Evolutionary conservation across 2,888 invertebrate genomes (phyloP).

Genomic region (Amorpha juglandis): DNA sequence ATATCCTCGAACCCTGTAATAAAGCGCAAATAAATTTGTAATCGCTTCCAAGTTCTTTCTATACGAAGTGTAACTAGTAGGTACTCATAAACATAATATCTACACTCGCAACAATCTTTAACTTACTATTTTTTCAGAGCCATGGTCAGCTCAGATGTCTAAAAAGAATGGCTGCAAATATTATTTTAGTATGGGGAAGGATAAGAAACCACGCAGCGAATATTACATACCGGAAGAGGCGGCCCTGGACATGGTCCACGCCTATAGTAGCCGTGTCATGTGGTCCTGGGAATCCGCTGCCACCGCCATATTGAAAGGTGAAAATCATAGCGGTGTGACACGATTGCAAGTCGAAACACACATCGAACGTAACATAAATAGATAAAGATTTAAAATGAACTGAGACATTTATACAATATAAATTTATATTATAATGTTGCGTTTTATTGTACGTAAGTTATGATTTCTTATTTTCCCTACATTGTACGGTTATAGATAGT

Average conservation of each 20-base stretch:
- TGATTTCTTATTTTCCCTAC: too few relatives aligned
- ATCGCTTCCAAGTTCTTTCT: too few relatives aligned
- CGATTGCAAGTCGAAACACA: conserved; percentile 63
- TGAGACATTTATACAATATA: background rate
- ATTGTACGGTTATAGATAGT: too few relatives aligned
- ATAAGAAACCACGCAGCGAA: conserved; percentile 62
- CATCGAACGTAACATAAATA: conserved; percentile 45
- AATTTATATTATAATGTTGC: background rate
- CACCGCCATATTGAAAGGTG: conserved; percentile 62
- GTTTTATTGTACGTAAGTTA: background rate
- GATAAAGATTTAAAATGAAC: conserved; percentile 29
- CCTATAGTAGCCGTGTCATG: conserved; percentile 58
- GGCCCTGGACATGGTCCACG: conserved; percentile 61
- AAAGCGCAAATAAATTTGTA: too few relatives aligned
- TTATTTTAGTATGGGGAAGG: conserved; percentile 61
- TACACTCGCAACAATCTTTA: background rate
- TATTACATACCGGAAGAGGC: conserved; percentile 65
- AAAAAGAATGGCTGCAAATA: conserved; percentile 68
- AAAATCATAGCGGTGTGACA: conserved; percentile 53
- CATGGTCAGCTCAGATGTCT: conserved; percentile 75
- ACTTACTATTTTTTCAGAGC: conserved; percentile 57
- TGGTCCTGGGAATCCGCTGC: conserved; percentile 74
- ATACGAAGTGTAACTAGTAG: too few relatives aligned
- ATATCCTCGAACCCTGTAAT: too few relatives aligned
- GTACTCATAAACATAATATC: too few relatives aligned